Evolutionary conservation across 2,888 invertebrate genomes (phyloP), one percentile per base, ranked within the genome.

Genomic region (Orgyia antiqua): DNA sequence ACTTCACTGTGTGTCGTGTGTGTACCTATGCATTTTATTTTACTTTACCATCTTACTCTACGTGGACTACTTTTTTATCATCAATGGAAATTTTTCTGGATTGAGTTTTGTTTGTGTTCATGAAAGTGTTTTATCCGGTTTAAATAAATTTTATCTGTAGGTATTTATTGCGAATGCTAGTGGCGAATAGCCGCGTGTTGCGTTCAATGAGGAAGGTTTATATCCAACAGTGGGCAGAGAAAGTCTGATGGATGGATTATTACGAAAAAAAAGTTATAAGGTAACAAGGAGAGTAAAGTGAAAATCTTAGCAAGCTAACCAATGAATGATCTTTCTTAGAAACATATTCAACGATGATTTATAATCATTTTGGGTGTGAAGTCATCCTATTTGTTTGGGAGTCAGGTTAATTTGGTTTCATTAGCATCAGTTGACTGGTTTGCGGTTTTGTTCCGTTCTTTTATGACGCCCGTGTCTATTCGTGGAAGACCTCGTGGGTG

Each of bases 391-490:
- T 68, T 58, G 61, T 68, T 63, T 51, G 51, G 44, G 43, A 57
- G 49, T 57, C 51, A 55, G 58, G 60, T 66, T 68, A 64, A 71
- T 75, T 72, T 54, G 44, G 58, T 62, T 74, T 58, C 63, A 71
- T 77, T 76, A 69, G 61, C 57, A 60, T 61, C 40, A 54, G 64
- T 71, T 69, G 58, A 52, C 50, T 53, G 47, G 54, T 61, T 68
- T 64, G 69, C 59, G 67, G 70, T 71, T 68, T 68, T 67, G 64
- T 73, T 68, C 53, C 55, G 52, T 54, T 63, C 48, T 63, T 70
- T 73, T 73, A 71, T 67, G 77, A 72, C 71, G 72, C 43, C 50
- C 42, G 51, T 38, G 36, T 66, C 70, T 80, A 79, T 79, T 79
- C 67, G 57, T 56, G 66, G 63, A 58, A 55, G 56, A 48, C 51